Percentiles rank a stretch among this genome's conserved stretches.
Evolutionary conservation across 1,140 invertebrate species (phyloP).

Genomic region (Sitobion miscanthi): DNA sequence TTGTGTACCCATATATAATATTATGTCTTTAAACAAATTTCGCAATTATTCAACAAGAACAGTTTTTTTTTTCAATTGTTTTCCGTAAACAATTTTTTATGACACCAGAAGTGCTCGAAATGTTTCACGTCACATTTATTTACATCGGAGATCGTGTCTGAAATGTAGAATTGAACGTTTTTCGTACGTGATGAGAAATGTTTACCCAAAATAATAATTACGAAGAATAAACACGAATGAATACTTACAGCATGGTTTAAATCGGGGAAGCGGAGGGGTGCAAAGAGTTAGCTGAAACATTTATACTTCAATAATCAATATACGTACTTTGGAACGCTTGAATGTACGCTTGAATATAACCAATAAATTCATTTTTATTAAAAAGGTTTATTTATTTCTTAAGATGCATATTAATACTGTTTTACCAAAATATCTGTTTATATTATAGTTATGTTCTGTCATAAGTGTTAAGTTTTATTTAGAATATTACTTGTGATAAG

Average conservation of each 20-base stretch:
- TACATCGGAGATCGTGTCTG: not conserved
- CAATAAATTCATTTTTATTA: no score
- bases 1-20: not conserved
- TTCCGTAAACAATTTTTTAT: not conserved
- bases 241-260: not conserved
- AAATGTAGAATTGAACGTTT: not conserved
- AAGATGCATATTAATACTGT: no score
- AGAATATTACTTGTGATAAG: no score
- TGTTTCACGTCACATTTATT: not conserved
- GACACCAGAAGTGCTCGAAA: not conserved
- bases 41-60: not conserved
- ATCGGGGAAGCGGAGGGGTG: no score
- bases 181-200: not conserved
- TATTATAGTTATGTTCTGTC: no score
- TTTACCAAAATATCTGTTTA: no score
- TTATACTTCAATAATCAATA: no score
- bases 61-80: not conserved
- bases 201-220: not conserved
- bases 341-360: no score
- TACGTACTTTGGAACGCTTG: no score
- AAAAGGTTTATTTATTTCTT: no score
- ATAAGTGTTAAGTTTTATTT: no score
- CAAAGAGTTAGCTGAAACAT: no score
- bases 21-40: not conserved
- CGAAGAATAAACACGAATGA: not conserved